Evolutionary conservation across 2,113 vertebrate species (phyloP).

Genomic region (Orthonyx spaldingii): DNA sequence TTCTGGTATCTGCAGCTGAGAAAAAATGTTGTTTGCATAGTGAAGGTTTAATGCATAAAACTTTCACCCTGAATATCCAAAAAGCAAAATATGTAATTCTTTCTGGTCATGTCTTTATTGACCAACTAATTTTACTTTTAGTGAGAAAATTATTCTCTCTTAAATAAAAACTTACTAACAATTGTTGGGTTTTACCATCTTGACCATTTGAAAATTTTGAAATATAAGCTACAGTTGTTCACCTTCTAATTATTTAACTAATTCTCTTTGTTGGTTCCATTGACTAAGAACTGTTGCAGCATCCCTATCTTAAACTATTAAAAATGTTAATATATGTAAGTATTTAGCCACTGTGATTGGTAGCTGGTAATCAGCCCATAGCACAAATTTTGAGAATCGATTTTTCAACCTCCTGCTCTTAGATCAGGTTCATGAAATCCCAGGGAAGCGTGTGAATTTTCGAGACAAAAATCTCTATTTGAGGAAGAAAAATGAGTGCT

Average conservation of each 20-base stretch:
- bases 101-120: neutral
- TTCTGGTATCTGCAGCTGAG: neutral
- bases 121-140: neutral
- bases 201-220: neutral
- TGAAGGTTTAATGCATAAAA: neutral
- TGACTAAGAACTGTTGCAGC: neutral
- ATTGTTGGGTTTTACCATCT: neutral
- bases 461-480: neutral
- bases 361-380: neutral
- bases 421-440: neutral
- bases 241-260: neutral
- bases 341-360: neutral
- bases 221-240: constrained; percentile 18
- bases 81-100: neutral
- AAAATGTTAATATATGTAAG: neutral
- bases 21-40: neutral
- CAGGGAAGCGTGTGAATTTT: neutral
- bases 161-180: neutral
- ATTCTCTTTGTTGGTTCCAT: neutral
- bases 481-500: neutral
- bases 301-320: neutral
- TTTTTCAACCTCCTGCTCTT: neutral
- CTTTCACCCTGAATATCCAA: neutral
- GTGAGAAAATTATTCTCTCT: neutral
- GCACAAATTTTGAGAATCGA: neutral